A percentile compares a stretch with the other conserved stretches of the same genome.
phyloP scores from a whole-genome alignment of 2,888 invertebrate genomes.

The Yponomeuta cagnagella region DNA sequence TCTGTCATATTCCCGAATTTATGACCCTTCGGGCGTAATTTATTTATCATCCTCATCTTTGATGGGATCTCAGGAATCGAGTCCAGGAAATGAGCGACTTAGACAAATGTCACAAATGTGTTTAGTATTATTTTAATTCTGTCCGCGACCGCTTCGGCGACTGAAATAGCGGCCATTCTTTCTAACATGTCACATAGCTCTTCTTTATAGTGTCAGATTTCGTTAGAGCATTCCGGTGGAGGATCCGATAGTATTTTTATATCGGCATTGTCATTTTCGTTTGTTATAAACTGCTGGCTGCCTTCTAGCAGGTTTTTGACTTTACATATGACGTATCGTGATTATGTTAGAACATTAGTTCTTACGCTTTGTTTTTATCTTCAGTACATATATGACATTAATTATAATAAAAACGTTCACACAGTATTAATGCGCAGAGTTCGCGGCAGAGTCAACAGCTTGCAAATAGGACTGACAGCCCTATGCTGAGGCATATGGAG shows the following conservation, averaged over 20 bases:
- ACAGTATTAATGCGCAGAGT: no score
- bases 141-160: conserved; percentile 15
- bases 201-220: conserved; percentile 18
- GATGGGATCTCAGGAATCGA: conserved; percentile 6
- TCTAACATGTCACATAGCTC: conserved; percentile 16
- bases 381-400: background rate
- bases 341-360: background rate
- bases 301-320: background rate
- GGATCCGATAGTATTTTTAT: background rate
- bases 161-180: conserved; percentile 21
- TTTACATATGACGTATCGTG: background rate
- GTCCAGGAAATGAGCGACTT: conserved; percentile 2
- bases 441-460: no score
- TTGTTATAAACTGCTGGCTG: background rate
- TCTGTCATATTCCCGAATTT: background rate
- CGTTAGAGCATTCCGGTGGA: conserved; percentile 12
- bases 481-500: no score
- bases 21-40: background rate
- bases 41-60: conserved; percentile 4
- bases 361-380: background rate
- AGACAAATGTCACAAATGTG: conserved; percentile 17
- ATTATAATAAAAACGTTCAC: no score
- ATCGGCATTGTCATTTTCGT: background rate
- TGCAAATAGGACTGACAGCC: no score
- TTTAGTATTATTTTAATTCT: conserved; percentile 22